phyloP scores from a whole-genome alignment of 2,113 vertebrate species.

The Cacatua alba region DNA sequence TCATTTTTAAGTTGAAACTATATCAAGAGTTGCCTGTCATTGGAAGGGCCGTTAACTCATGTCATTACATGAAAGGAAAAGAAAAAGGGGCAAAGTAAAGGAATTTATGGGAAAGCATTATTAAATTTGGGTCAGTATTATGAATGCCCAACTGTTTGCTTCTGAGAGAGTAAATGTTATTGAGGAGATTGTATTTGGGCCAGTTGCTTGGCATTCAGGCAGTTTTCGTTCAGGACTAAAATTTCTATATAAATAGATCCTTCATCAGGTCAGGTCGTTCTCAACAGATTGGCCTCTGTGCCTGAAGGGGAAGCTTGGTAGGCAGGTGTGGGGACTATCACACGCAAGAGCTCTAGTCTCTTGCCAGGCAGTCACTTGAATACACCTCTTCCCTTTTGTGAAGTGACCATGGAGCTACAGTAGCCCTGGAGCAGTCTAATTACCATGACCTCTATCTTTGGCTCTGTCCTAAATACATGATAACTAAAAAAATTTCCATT shows the following conservation, averaged over 20 bases:
- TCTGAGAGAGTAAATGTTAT: background rate
- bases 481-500: conserved; percentile 54
- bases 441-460: conserved; percentile 60
- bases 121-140: background rate
- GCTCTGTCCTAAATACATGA: conserved; percentile 57
- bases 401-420: conserved; percentile 31
- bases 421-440: conserved; percentile 66
- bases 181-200: background rate
- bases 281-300: conserved; percentile 58
- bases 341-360: background rate
- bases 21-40: background rate
- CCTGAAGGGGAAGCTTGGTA: conserved; percentile 51
- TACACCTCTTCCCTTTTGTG: conserved; percentile 21
- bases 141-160: background rate
- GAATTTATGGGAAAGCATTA: background rate
- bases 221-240: background rate
- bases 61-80: background rate
- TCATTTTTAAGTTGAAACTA: conserved; percentile 11
- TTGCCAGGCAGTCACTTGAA: conserved; percentile 34
- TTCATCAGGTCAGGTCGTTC: conserved; percentile 31
- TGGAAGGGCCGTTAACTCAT: background rate
- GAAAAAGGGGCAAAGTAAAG: background rate
- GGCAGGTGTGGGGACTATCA: background rate
- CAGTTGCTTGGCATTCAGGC: background rate
- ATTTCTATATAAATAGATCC: conserved; percentile 11